phyloP scores from a whole-genome alignment of 2,113 vertebrate genomes.

The Cebidichthys violaceus region DNA sequence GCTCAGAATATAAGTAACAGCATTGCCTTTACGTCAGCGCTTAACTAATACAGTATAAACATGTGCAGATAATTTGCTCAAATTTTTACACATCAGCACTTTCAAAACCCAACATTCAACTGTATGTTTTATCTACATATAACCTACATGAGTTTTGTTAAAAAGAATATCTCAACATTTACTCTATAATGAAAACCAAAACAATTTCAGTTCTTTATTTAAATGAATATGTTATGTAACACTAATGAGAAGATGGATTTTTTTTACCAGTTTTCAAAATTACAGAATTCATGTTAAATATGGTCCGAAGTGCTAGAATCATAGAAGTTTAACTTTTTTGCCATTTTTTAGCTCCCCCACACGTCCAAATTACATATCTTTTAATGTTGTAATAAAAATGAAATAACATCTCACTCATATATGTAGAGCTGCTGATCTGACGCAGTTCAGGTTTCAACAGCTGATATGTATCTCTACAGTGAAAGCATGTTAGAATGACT shows the following conservation, averaged over 20 bases:
- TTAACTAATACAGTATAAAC: constrained; percentile 28
- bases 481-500: background rate
- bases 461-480: constrained; percentile 18
- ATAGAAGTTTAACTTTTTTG: background rate
- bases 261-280: background rate
- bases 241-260: background rate
- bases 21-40: constrained; percentile 16
- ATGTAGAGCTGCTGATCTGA: background rate
- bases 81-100: constrained; percentile 16
- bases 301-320: constrained; percentile 2
- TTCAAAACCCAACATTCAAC: constrained; percentile 33
- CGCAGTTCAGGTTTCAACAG: constrained; percentile 13
- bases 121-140: constrained; percentile 16
- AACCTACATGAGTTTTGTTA: background rate
- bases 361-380: background rate
- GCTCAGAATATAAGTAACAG: constrained; percentile 10
- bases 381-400: background rate
- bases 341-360: background rate
- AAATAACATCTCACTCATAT: background rate
- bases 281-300: constrained; percentile 1
- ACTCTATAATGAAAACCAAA: constrained; percentile 5
- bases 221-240: background rate
- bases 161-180: background rate
- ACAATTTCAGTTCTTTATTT: background rate
- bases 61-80: constrained; percentile 8